phyloP scores from a whole-genome alignment of 1,140 invertebrate genomes.

The Pachypeltis micranthus region DNA sequence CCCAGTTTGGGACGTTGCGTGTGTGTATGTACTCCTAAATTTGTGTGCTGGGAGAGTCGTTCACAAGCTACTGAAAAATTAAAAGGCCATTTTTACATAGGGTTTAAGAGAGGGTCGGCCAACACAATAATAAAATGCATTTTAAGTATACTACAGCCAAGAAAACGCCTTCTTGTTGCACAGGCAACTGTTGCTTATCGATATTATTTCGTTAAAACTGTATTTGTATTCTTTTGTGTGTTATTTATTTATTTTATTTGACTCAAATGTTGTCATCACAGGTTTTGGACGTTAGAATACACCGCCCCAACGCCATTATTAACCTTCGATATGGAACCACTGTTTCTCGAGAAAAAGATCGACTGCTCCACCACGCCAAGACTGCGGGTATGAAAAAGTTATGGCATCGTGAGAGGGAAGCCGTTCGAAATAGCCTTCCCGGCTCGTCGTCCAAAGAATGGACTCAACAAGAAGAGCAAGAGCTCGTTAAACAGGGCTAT shows the following conservation, averaged over 20 bases:
- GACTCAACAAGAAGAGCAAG: conserved; percentile 63
- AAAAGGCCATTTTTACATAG: no score
- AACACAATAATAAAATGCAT: no score
- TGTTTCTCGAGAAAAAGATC: conserved; percentile 71
- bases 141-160: no score
- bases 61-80: no score
- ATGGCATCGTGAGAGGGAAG: conserved; percentile 81
- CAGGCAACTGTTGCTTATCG: no score
- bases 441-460: conserved; percentile 42
- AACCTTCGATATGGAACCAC: conserved; percentile 81
- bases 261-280: conserved; percentile 19
- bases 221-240: neutral
- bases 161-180: no score
- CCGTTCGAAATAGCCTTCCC: conserved; percentile 66
- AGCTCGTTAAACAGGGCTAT: conserved; percentile 68
- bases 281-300: conserved; percentile 71
- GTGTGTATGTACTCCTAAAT: no score
- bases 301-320: conserved; percentile 66
- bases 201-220: neutral
- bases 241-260: neutral
- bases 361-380: conserved; percentile 78
- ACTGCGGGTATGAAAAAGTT: conserved; percentile 73
- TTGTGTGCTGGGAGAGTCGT: no score
- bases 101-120: no score
- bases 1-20: no score